Evolutionary conservation across 1,140 invertebrate genomes (phyloP).

Genomic region (Drosophila nigrodunni): DNA sequence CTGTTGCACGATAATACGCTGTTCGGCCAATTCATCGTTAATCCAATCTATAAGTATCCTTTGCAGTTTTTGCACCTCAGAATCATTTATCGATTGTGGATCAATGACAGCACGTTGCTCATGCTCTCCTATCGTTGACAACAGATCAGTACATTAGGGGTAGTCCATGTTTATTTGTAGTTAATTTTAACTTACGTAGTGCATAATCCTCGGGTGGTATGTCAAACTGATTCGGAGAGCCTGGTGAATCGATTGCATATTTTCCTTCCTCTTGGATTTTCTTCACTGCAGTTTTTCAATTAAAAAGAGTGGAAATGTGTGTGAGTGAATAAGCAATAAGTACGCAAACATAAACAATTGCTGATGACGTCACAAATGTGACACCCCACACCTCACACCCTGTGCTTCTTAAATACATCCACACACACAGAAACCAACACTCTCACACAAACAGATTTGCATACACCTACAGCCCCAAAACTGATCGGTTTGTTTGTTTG

Average conservation of each 20-base stretch:
- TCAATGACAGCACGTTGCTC: slow-evolving; percentile 99
- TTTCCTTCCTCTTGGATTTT: slow-evolving; percentile 98
- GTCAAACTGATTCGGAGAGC: slow-evolving; percentile 92
- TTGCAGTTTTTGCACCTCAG: slow-evolving; percentile 94
- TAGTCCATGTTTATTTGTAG: neutral
- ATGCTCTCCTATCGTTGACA: slow-evolving; percentile 91
- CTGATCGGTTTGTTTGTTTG: slow-evolving; percentile 54
- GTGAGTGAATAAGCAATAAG: slow-evolving; percentile 14
- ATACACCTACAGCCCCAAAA: slow-evolving; percentile 19
- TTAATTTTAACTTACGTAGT: slow-evolving; percentile 88
- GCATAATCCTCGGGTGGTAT: slow-evolving; percentile 96
- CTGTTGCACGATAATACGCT: slow-evolving; percentile 98
- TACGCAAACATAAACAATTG: slow-evolving; percentile 42
- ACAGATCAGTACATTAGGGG: neutral
- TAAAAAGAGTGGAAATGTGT: neutral
- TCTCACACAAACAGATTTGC: slow-evolving; percentile 6
- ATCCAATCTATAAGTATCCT: slow-evolving; percentile 98
- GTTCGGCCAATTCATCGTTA: slow-evolving; percentile 98
- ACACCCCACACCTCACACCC: slow-evolving; percentile 7
- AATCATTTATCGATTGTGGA: slow-evolving; percentile 93
- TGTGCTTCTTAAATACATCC: slow-evolving; percentile 1
- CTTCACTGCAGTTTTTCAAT: slow-evolving; percentile 88
- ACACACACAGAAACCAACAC: neutral
- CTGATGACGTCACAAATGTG: slow-evolving; percentile 57
- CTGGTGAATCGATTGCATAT: slow-evolving; percentile 98